phyloP scores from a whole-genome alignment of 1,140 invertebrate genomes.

The Euwallacea fornicatus region DNA sequence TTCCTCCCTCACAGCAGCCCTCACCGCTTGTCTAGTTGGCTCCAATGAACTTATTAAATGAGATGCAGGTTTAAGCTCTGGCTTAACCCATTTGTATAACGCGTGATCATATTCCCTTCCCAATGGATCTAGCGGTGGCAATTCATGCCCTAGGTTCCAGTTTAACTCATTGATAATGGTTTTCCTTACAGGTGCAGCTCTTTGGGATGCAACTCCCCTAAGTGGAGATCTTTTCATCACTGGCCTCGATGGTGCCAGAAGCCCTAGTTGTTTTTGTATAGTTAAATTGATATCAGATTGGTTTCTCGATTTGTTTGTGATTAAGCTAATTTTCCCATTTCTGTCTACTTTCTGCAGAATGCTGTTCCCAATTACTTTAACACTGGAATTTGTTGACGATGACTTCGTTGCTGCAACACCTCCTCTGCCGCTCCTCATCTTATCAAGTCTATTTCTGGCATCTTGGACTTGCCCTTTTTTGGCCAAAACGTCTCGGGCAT shows the following conservation, averaged over 20 bases:
- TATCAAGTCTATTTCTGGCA: constrained; percentile 63
- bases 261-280: constrained; percentile 50
- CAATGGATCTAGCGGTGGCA: constrained; percentile 5
- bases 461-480: constrained; percentile 66
- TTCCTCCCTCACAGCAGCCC: constrained; percentile 40
- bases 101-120: constrained; percentile 30
- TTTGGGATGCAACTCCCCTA: constrained; percentile 16
- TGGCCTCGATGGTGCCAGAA: constrained; percentile 34
- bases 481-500: constrained; percentile 70
- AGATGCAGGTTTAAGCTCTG: constrained; percentile 40
- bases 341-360: constrained; percentile 58
- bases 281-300: constrained; percentile 48
- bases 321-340: constrained; percentile 57
- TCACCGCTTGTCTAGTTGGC: constrained; percentile 39
- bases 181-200: constrained; percentile 37
- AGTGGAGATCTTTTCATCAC: constrained; percentile 26
- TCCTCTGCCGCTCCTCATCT: constrained; percentile 51
- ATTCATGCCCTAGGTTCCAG: neutral
- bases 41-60: constrained; percentile 43
- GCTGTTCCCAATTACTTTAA: constrained; percentile 49
- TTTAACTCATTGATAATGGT: constrained; percentile 46
- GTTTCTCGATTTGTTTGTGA: constrained; percentile 56
- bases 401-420: constrained; percentile 15
- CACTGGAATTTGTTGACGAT: constrained; percentile 35
- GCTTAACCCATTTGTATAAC: constrained; percentile 46